These are phyloP conservation scores for Merluccius polli DNA, from an alignment of 2,797 vertebrate genomes.

Conservation along the genomic window DNA sequence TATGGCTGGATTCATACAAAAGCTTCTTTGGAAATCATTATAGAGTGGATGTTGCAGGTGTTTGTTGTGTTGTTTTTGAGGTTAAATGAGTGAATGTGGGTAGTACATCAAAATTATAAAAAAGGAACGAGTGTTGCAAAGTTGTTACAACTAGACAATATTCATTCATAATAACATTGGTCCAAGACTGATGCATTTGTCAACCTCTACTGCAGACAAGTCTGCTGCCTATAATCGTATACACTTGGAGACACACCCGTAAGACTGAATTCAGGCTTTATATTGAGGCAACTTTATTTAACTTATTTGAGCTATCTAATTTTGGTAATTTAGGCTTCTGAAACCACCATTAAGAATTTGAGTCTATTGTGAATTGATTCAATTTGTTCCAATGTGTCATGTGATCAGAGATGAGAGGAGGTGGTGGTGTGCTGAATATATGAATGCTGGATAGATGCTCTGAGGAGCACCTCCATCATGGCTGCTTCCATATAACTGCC, in stretches of 20 bases:
- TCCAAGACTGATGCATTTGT: too few relatives aligned
- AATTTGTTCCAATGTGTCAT: background rate
- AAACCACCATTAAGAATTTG: too few relatives aligned
- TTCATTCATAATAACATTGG: too few relatives aligned
- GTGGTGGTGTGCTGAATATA: background rate
- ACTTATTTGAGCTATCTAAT: too few relatives aligned
- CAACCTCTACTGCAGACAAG: too few relatives aligned
- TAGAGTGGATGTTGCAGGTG: background rate
- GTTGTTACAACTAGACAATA: background rate
- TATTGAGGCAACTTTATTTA: too few relatives aligned
- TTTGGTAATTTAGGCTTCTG: too few relatives aligned
- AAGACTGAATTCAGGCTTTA: too few relatives aligned
- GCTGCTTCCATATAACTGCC: background rate
- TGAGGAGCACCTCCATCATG: background rate
- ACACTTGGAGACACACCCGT: too few relatives aligned
- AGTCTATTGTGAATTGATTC: background rate
- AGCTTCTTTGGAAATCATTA: background rate
- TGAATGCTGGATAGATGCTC: background rate
- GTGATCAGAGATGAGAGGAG: background rate
- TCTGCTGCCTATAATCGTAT: background rate
- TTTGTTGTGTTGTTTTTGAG: background rate
- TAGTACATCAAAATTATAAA: too few relatives aligned
- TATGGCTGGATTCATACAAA: constrained; percentile 19
- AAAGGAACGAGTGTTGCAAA: background rate
- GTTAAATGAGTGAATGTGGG: background rate